A percentile compares a stretch with the other conserved stretches of the same genome.
These are phyloP conservation scores for Crocallis elinguaria DNA, from an alignment of 2,888 invertebrate species.

Conservation along the genomic window DNA sequence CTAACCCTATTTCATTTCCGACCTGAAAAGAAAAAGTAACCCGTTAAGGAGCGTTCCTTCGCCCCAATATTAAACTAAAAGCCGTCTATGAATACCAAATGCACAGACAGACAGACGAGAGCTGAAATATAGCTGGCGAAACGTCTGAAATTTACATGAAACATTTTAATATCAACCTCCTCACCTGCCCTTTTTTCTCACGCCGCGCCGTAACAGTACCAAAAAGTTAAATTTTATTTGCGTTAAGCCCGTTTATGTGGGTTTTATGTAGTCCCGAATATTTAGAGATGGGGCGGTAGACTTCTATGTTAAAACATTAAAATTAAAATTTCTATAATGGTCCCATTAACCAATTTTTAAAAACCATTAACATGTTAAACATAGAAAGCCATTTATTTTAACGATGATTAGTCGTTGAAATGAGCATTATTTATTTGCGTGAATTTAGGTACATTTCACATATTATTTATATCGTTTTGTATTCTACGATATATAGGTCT, in stretches of 20 bases:
- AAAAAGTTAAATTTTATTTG: constrained; percentile 63
- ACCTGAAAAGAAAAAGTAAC: constrained; percentile 37
- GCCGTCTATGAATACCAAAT: constrained; percentile 79
- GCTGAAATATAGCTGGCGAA: constrained; percentile 73
- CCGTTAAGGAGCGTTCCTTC: constrained; percentile 40
- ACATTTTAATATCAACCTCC: constrained; percentile 80
- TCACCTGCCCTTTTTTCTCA: constrained; percentile 82
- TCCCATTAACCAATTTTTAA: too few relatives aligned
- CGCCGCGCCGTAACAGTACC: constrained; percentile 70
- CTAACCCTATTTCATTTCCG: constrained; percentile 22
- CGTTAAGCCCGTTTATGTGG: constrained; percentile 56
- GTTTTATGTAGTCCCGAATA: constrained; percentile 35
- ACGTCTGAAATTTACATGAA: constrained; percentile 82
- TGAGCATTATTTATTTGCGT: too few relatives aligned
- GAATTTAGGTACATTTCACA: too few relatives aligned
- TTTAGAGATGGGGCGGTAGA: constrained; percentile 32
- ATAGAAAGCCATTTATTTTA: too few relatives aligned
- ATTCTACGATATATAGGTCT: too few relatives aligned
- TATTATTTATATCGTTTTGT: too few relatives aligned
- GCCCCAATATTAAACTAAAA: constrained; percentile 74
- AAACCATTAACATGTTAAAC: too few relatives aligned
- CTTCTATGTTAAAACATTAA: too few relatives aligned
- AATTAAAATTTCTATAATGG: too few relatives aligned
- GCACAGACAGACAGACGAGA: constrained; percentile 68
- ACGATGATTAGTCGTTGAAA: too few relatives aligned